Base-by-base conservation (phyloP, 35 echinoderm and acorn worm species). In the Chiridota heheva region DNA sequence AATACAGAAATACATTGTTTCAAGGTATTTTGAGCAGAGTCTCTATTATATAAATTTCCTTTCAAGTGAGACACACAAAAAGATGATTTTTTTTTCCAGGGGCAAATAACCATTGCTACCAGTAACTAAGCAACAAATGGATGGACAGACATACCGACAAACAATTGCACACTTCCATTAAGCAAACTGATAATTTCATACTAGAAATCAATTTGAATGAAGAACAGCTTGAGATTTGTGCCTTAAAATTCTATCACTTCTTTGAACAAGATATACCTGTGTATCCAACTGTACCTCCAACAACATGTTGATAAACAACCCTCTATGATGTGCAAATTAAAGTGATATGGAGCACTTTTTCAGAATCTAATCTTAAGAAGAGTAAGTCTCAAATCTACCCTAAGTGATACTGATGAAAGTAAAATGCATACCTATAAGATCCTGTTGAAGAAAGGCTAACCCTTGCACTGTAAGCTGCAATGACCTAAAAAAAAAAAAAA, bases 361-460 rank as follows among this genome's bases (percentile, higher is more conserved):
- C 15, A 64, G 36, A 67, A 67, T 3, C 16, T 36, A 28, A 67
- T 7, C 2, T 67, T 1, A 29, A 26, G 2, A 67, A n/a, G n/a
- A n/a, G n/a, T n/a, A n/a, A n/a, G n/a, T n/a, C n/a, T n/a, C n/a
- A 1, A 26, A 32, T 67, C 26, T 1, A 32, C 2, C 16, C 36
- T 67, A 12, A 67, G 16, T 1, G 36, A n/a, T 5, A 4, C 2
- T 6, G 2, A 73, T 6, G 26, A 46, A 44, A 16, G 35, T 18
- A 25, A 16, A 17, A 42, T 28, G 63, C 67, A 62, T 83, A 89
- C 86, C 70, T 82, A 70, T 83, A 89, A 62, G 65, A 83, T 7
- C 86, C 86, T 45, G 79, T 83, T 10, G 86, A 42, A 5, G 86
- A 89, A 20, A 89, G 58, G 37, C 86, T 83, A 40, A 89, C 58